Percentiles rank a stretch among this genome's conserved stretches.
phyloP scores from a whole-genome alignment of 2,797 vertebrate genomes.

The Diplodus puntazzo region DNA sequence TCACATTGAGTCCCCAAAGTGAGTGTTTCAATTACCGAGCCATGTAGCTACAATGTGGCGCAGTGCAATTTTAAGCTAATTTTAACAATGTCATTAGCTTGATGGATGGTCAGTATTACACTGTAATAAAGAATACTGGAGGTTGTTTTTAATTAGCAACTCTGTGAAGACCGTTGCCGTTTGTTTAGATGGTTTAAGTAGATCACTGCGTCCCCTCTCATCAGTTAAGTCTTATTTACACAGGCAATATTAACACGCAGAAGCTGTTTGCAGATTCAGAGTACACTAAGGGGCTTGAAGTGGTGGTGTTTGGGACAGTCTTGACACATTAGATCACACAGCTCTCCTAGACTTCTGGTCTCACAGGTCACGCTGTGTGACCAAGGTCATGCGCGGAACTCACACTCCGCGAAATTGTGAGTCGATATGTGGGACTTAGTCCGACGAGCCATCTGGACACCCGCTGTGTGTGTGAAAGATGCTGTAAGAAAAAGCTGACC shows the following conservation, averaged over 20 bases:
- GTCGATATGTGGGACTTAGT: conserved; percentile 26
- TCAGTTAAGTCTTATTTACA: not conserved
- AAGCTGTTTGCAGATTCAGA: not conserved
- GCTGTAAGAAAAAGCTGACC: conserved; percentile 58
- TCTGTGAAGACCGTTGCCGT: not conserved
- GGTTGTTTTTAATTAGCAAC: conserved; percentile 25
- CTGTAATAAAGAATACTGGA: conserved; percentile 18
- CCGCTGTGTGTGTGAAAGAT: conserved; percentile 47
- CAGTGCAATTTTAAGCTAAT: conserved; percentile 11
- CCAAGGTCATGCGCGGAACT: conserved; percentile 44
- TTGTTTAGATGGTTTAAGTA: conserved; percentile 12
- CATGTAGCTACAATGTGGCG: conserved; percentile 9
- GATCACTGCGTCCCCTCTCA: conserved; percentile 6
- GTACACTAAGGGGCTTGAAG: not conserved
- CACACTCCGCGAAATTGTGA: conserved; percentile 27
- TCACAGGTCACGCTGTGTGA: conserved; percentile 35
- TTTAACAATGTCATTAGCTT: conserved; percentile 40
- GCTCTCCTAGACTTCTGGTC: not conserved
- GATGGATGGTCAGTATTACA: conserved; percentile 9
- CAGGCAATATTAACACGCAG: not conserved
- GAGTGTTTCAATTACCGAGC: conserved; percentile 9
- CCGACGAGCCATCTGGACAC: conserved; percentile 47
- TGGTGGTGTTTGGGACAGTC: conserved; percentile 5
- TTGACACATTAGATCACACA: conserved; percentile 19
- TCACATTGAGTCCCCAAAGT: conserved; percentile 14